A percentile compares a stretch with the other conserved stretches of the same genome.
Conservation (phyloP, 2,888 invertebrate genomes). For the Andrena flavipes region DNA sequence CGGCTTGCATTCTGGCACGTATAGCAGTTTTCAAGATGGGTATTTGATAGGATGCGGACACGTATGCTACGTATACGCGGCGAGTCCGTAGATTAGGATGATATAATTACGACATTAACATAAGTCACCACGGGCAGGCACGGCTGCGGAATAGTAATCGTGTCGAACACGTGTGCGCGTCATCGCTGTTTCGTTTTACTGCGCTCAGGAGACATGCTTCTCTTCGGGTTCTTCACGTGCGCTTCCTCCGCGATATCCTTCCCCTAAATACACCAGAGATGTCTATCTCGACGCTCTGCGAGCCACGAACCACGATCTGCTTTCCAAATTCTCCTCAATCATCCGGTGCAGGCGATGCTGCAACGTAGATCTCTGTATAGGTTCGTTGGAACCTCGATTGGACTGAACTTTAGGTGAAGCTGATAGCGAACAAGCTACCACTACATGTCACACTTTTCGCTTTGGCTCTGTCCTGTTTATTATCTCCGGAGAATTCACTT, state of each 20-base stretch:
- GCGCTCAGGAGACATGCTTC: slow-evolving; percentile 47
- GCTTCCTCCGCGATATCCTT: slow-evolving; percentile 70
- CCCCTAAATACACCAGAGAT: slow-evolving; percentile 73
- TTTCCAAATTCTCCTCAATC: slow-evolving; percentile 24
- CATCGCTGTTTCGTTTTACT: slow-evolving; percentile 70
- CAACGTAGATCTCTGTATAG: background rate
- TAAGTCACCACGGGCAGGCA: slow-evolving; percentile 82
- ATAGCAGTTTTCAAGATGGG: slow-evolving; percentile 83
- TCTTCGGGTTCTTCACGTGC: slow-evolving; percentile 60
- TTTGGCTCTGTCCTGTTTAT: background rate
- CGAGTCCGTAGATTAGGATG: slow-evolving; percentile 83
- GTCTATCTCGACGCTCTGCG: slow-evolving; percentile 66
- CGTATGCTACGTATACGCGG: slow-evolving; percentile 80
- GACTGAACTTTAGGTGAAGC: background rate
- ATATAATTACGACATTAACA: slow-evolving; percentile 85
- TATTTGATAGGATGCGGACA: slow-evolving; percentile 83
- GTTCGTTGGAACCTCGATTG: background rate
- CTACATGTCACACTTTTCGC: too few relatives aligned
- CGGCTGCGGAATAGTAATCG: slow-evolving; percentile 83
- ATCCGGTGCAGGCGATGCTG: background rate
- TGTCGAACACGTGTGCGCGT: slow-evolving; percentile 81
- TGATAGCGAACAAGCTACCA: background rate
- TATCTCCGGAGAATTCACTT: background rate
- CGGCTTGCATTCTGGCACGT: slow-evolving; percentile 83
- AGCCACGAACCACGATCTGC: slow-evolving; percentile 11